phyloP scores from a whole-genome alignment of 1,140 invertebrate genomes.

The Pogonognathellus flavescens region DNA sequence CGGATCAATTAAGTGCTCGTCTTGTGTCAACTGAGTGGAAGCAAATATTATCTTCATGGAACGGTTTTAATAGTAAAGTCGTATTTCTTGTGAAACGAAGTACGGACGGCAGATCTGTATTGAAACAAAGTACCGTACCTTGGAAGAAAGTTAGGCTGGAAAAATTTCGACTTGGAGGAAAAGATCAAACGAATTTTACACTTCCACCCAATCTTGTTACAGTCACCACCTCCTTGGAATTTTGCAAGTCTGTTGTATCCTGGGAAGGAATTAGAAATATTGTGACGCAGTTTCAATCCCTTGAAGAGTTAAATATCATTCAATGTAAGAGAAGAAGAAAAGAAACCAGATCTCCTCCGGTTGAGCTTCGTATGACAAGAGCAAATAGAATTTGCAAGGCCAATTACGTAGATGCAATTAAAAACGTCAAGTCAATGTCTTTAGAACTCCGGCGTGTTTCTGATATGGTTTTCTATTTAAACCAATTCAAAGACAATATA shows the following conservation, averaged over 20 bases:
- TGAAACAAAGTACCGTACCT: conserved; percentile 17
- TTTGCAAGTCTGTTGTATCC: conserved; percentile 48
- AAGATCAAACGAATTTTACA: conserved; percentile 6
- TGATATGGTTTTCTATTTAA: conserved; percentile 50
- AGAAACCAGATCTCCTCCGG: background rate
- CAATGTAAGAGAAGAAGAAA: conserved; percentile 51
- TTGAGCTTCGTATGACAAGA: conserved; percentile 17
- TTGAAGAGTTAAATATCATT: conserved; percentile 56
- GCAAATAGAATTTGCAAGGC: conserved; percentile 26
- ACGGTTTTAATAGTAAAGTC: conserved; percentile 51
- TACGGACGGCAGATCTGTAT: conserved; percentile 26
- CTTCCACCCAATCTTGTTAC: conserved; percentile 2
- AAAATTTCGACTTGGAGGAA: conserved; percentile 34
- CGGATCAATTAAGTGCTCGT: conserved; percentile 37
- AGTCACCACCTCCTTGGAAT: conserved; percentile 16
- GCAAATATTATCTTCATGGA: conserved; percentile 31
- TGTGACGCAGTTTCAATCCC: conserved; percentile 31
- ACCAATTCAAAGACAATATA: conserved; percentile 24
- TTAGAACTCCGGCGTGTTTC: conserved; percentile 42
- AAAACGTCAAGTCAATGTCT: conserved; percentile 35
- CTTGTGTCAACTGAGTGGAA: conserved; percentile 39
- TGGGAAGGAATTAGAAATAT: conserved; percentile 50
- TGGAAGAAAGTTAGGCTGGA: conserved; percentile 49
- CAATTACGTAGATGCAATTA: background rate
- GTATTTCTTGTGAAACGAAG: conserved; percentile 51